Conservation (phyloP, 2,888 invertebrate species). For the Tribolium freemani region DNA sequence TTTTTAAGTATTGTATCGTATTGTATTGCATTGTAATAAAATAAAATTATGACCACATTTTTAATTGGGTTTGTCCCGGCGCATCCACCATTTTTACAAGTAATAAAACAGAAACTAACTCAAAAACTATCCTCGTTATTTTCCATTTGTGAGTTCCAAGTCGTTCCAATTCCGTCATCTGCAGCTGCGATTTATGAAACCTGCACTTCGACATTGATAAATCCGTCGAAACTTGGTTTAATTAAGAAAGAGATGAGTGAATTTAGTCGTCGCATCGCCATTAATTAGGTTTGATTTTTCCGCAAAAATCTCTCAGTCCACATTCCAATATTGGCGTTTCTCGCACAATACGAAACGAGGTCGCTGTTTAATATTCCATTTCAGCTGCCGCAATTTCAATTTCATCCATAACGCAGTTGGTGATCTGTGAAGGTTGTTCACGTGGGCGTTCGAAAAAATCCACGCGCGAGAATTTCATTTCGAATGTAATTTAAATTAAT, state of each 20-base stretch:
- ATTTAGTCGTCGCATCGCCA: not conserved
- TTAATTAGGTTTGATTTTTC: conserved; percentile 13
- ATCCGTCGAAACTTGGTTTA: not conserved
- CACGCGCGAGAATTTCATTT: conserved; percentile 1
- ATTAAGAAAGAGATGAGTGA: not conserved
- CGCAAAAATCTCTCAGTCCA: conserved; percentile 3
- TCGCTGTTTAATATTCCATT: conserved; percentile 31
- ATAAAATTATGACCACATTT: too few relatives aligned
- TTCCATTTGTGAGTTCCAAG: not conserved
- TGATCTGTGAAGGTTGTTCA: conserved; percentile 14
- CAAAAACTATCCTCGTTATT: too few relatives aligned
- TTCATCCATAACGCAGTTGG: conserved; percentile 17
- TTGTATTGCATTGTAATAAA: too few relatives aligned
- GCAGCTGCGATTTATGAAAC: not conserved
- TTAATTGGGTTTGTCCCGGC: not conserved
- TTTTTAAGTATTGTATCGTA: too few relatives aligned
- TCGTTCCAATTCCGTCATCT: not conserved
- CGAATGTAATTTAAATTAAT: conserved; percentile 13
- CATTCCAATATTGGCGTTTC: conserved; percentile 19
- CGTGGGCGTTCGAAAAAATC: conserved; percentile 1
- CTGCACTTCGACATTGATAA: not conserved
- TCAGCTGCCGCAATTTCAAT: conserved; percentile 20
- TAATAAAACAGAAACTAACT: too few relatives aligned
- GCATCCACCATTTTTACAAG: not conserved
- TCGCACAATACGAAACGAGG: conserved; percentile 14